A percentile compares a stretch with the other conserved stretches of the same genome.
These are phyloP conservation scores for Sclerurus mexicanus DNA, from an alignment of 2,113 vertebrate genomes.

Conservation along the genomic window DNA sequence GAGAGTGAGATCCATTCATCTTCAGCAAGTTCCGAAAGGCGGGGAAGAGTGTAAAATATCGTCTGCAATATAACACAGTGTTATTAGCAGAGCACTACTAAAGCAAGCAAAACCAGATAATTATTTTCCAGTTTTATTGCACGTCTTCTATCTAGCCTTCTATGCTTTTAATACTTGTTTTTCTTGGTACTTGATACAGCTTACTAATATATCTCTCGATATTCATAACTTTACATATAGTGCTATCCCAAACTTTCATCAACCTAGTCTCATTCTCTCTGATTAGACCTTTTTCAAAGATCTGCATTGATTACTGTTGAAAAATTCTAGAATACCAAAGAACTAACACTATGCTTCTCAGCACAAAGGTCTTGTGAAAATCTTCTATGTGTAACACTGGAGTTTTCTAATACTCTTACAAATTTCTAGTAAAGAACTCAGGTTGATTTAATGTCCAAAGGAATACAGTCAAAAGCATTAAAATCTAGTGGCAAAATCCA, in stretches of 20 bases:
- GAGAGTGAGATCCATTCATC: slow-evolving; percentile 89
- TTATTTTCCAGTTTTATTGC: background rate
- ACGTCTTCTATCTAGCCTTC: background rate
- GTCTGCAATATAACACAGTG: slow-evolving; percentile 75
- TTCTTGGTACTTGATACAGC: background rate
- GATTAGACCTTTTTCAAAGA: background rate
- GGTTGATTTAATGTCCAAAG: background rate
- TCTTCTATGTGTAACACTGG: rapidly evolving
- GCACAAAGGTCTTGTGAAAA: background rate
- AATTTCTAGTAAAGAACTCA: background rate
- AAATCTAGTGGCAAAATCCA: background rate
- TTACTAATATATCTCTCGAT: background rate
- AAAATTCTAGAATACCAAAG: background rate
- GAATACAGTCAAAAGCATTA: background rate
- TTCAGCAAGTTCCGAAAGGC: slow-evolving; percentile 86
- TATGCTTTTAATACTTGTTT: background rate
- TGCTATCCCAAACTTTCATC: background rate
- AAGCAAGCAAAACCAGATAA: background rate
- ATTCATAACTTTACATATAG: background rate
- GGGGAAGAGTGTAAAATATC: slow-evolving; percentile 87
- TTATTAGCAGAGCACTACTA: background rate
- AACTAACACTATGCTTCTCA: background rate
- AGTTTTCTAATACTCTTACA: background rate
- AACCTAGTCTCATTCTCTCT: background rate
- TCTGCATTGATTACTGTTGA: background rate